Conservation (phyloP, 2,113 vertebrate species). For the Hemiscyllium ocellatum region DNA sequence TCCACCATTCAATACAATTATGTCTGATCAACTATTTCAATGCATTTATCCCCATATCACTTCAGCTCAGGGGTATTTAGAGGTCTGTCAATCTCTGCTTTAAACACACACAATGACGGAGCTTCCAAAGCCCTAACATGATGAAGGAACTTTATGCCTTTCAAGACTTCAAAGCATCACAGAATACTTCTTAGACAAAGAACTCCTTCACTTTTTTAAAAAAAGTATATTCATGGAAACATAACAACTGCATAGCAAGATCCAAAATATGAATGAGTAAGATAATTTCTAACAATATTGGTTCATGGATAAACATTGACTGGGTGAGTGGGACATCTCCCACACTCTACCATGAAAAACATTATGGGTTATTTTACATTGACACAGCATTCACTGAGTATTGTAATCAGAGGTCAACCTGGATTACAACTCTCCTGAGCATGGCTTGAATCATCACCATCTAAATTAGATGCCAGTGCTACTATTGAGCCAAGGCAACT, state of each 20-base stretch:
- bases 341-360: neutral
- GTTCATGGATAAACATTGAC: neutral
- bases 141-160: neutral
- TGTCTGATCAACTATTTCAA: no score
- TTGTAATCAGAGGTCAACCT: neutral
- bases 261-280: neutral
- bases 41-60: no score
- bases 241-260: neutral
- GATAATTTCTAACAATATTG: neutral
- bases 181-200: neutral
- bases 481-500: neutral
- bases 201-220: neutral
- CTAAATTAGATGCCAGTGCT: neutral
- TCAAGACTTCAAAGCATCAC: neutral
- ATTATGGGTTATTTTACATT: neutral
- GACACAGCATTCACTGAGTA: neutral
- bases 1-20: no score
- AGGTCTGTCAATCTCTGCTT: no score
- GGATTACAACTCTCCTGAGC: neutral
- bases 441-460: neutral
- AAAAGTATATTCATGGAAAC: no score
- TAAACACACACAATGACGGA: no score
- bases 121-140: neutral
- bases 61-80: no score
- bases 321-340: neutral